phyloP scores from a whole-genome alignment of 2,113 vertebrate genomes.

The Phalacrocorax pelagicus region DNA sequence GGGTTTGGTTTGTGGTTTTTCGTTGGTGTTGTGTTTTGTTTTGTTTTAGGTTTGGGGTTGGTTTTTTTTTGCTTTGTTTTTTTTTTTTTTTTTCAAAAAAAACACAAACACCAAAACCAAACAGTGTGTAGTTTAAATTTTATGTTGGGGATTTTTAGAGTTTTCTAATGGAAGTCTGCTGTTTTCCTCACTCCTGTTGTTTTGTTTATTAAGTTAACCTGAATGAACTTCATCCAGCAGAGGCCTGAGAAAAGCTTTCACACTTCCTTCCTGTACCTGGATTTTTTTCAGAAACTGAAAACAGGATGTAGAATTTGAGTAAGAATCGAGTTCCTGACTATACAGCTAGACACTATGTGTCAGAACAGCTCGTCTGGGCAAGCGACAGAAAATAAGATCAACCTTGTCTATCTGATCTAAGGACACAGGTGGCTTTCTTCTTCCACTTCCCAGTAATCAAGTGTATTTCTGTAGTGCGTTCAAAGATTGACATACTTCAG shows the following conservation, averaged over 20 bases:
- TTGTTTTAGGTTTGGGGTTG: too few relatives aligned
- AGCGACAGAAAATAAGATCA: not conserved
- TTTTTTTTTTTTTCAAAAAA: not conserved
- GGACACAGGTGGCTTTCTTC: not conserved
- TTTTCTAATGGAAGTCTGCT: not conserved
- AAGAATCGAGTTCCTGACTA: not conserved
- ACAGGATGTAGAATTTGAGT: not conserved
- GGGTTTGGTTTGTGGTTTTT: too few relatives aligned
- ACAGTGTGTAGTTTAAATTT: not conserved
- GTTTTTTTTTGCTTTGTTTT: too few relatives aligned
- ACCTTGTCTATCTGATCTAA: not conserved
- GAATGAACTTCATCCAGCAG: not conserved
- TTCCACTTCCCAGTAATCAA: not conserved
- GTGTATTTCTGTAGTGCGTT: fast-evolving
- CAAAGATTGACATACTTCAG: not conserved
- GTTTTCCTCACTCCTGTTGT: not conserved
- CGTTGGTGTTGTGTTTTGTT: too few relatives aligned
- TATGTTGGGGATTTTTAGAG: not conserved
- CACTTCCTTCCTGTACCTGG: not conserved
- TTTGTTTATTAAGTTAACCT: not conserved
- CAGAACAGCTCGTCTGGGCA: not conserved
- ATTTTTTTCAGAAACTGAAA: not conserved
- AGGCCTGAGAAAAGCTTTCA: not conserved
- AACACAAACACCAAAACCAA: not conserved
- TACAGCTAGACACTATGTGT: not conserved